phyloP scores from a whole-genome alignment of 2,113 vertebrate genomes.

The Oreotrochilus melanogaster region DNA sequence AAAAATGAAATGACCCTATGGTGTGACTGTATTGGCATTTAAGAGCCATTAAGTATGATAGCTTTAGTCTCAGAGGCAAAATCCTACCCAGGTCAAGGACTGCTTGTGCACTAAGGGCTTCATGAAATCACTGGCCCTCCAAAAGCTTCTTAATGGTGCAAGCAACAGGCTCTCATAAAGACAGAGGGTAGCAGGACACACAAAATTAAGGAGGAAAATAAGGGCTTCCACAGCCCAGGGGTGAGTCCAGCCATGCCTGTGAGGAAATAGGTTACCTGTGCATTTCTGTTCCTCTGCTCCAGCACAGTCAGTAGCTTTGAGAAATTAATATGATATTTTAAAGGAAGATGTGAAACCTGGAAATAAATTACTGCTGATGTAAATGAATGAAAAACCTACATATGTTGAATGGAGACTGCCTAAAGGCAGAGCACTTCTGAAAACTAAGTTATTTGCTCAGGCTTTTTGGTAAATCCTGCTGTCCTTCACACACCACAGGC shows the following conservation, averaged over 20 bases:
- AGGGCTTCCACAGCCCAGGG: background rate
- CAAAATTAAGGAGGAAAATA: background rate
- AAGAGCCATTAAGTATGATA: background rate
- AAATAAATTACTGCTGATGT: background rate
- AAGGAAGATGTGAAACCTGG: background rate
- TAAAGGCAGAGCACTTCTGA: background rate
- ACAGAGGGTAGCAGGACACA: background rate
- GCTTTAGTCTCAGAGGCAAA: background rate
- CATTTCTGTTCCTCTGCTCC: background rate
- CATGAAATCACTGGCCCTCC: background rate
- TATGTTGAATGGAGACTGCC: background rate
- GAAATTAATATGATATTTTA: background rate
- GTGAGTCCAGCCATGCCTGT: background rate
- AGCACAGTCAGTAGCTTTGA: background rate
- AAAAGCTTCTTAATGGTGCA: background rate
- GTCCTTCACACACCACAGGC: background rate
- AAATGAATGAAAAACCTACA: background rate
- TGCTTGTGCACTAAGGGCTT: background rate
- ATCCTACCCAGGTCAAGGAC: background rate
- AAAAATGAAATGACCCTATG: background rate
- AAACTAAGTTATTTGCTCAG: background rate
- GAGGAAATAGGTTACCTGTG: background rate
- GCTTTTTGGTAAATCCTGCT: background rate
- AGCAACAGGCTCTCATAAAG: background rate
- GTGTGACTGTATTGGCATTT: background rate